These are phyloP conservation scores for Girardinichthys multiradiatus DNA, from an alignment of 2,113 vertebrate genomes.

Conservation along the genomic window DNA sequence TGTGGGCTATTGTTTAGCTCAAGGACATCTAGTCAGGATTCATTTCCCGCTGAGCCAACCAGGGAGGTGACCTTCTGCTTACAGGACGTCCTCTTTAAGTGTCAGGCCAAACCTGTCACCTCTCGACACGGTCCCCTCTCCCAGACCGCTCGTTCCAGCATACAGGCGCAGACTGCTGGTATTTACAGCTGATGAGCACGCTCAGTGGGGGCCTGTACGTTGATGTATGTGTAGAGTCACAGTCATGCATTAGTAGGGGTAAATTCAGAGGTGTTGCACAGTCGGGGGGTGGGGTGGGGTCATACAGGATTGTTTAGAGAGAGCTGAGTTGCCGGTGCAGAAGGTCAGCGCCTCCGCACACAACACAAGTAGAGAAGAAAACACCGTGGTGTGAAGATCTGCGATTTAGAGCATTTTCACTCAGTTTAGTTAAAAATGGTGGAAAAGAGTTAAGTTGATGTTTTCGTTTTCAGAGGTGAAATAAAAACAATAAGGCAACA, in stretches of 20 bases:
- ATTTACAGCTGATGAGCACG: slow-evolving; percentile 77
- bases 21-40: slow-evolving; percentile 40
- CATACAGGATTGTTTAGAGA: slow-evolving; percentile 40
- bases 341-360: slow-evolving; percentile 58
- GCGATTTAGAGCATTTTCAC: slow-evolving; percentile 15
- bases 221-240: slow-evolving; percentile 71
- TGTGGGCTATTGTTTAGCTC: slow-evolving; percentile 7
- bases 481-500: background rate
- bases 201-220: slow-evolving; percentile 56
- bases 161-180: slow-evolving; percentile 68
- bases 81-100: slow-evolving; percentile 32
- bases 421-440: background rate
- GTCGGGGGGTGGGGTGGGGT: slow-evolving; percentile 36
- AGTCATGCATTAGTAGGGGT: slow-evolving; percentile 66
- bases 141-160: slow-evolving; percentile 65
- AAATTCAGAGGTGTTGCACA: slow-evolving; percentile 63
- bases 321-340: slow-evolving; percentile 32
- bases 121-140: slow-evolving; percentile 49
- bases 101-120: slow-evolving; percentile 39
- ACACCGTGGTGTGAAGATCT: slow-evolving; percentile 52
- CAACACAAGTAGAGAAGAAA: slow-evolving; percentile 45
- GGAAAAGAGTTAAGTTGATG: too few relatives aligned
- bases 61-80: slow-evolving; percentile 56
- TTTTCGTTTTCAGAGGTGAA: background rate
- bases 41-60: slow-evolving; percentile 25